Evolutionary conservation across 1,140 invertebrate genomes (phyloP).

Genomic region (Drosophila novamexicana): DNA sequence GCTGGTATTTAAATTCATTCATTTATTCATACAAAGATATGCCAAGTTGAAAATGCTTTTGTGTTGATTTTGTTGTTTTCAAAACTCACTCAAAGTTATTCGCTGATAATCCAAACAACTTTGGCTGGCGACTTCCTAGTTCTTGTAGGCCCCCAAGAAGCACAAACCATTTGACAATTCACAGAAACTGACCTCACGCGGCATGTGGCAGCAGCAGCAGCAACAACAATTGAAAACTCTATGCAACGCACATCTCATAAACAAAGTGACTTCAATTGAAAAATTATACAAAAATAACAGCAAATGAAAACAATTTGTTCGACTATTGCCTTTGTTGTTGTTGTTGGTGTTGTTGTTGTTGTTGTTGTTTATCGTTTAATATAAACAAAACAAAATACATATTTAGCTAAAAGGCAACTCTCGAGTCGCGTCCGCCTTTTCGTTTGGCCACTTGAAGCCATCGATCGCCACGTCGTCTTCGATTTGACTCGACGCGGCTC

Average conservation of each 20-base stretch:
- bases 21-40: slow-evolving; percentile 25
- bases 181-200: slow-evolving; percentile 59
- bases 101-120: slow-evolving; percentile 35
- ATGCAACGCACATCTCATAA: slow-evolving; percentile 45
- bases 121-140: slow-evolving; percentile 38
- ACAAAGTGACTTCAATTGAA: slow-evolving; percentile 66
- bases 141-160: background rate
- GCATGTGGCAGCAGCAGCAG: slow-evolving; percentile 16
- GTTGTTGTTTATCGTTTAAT: slow-evolving; percentile 44
- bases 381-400: slow-evolving; percentile 46
- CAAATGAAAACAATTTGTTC: slow-evolving; percentile 42
- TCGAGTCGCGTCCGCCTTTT: background rate
- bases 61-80: slow-evolving; percentile 31
- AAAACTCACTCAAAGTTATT: slow-evolving; percentile 30
- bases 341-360: slow-evolving; percentile 18
- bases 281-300: slow-evolving; percentile 64
- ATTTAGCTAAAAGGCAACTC: slow-evolving; percentile 39
- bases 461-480: slow-evolving; percentile 46
- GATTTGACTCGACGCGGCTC: slow-evolving; percentile 20
- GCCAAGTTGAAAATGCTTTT: background rate
- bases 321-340: slow-evolving; percentile 1
- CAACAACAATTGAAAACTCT: slow-evolving; percentile 2
- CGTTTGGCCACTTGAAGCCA: slow-evolving; percentile 45
- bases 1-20: background rate
- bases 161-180: slow-evolving; percentile 49